phyloP scores from a whole-genome alignment of 2,797 vertebrate genomes.

The Helicolenus hilgendorfi region DNA sequence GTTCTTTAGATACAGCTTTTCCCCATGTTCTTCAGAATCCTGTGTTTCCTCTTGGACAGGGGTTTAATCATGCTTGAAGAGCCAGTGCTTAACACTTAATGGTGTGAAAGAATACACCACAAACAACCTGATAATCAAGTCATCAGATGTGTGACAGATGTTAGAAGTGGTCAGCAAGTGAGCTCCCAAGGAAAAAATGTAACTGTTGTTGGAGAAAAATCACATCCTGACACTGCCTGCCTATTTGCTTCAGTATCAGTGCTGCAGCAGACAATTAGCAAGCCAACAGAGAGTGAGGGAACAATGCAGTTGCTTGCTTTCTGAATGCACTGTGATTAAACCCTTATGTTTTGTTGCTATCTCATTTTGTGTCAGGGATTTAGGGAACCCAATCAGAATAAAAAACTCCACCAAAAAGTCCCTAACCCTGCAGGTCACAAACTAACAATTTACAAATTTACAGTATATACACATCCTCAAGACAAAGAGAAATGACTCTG shows the following conservation, averaged over 20 bases:
- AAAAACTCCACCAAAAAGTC: constrained; percentile 29
- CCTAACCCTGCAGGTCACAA: constrained; percentile 41
- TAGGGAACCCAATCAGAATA: constrained; percentile 42
- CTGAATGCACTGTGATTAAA: constrained; percentile 47
- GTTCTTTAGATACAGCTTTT: constrained; percentile 22
- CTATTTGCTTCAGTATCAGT: constrained; percentile 45
- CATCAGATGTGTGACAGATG: constrained; percentile 32
- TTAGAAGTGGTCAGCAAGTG: constrained; percentile 38
- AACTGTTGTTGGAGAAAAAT: constrained; percentile 26
- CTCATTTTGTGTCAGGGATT: constrained; percentile 40
- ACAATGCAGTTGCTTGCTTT: constrained; percentile 24
- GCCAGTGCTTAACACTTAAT: constrained; percentile 41
- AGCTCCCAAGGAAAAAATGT: constrained; percentile 19
- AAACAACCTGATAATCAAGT: constrained; percentile 53
- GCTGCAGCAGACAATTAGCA: constrained; percentile 45
- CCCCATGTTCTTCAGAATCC: constrained; percentile 2
- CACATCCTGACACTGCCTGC: constrained; percentile 29
- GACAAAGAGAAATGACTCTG: constrained; percentile 35
- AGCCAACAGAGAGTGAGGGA: constrained; percentile 15
- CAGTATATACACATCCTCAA: constrained; percentile 58
- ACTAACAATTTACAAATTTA: constrained; percentile 73
- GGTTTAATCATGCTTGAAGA: constrained; percentile 35
- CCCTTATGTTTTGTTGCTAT: constrained; percentile 33
- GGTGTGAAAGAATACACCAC: constrained; percentile 40
- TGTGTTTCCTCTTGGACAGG: constrained; percentile 16